Percentiles rank a stretch among this genome's conserved stretches.
Conservation (phyloP, 2,113 vertebrate species). For the Otis tarda region DNA sequence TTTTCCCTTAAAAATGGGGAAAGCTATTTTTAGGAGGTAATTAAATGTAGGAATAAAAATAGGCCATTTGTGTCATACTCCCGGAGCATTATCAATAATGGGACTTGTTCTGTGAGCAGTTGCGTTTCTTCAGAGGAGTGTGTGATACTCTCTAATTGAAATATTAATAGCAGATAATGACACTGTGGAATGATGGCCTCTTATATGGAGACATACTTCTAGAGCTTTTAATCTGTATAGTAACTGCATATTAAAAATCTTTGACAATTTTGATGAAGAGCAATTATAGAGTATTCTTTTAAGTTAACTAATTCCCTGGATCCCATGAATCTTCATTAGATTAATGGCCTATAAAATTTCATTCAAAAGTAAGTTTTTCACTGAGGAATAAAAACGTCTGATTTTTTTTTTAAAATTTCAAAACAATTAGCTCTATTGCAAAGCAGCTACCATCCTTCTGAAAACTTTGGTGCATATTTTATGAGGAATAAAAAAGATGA, state of each 20-base stretch:
- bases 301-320: neutral
- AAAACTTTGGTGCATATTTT: neutral
- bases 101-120: neutral
- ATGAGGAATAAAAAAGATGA: neutral
- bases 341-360: neutral
- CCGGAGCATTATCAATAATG: neutral
- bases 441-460: neutral
- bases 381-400: neutral
- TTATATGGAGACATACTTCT: neutral
- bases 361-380: neutral
- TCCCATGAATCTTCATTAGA: neutral
- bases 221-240: constrained; percentile 37
- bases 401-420: neutral
- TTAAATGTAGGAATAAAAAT: neutral
- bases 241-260: constrained; percentile 41
- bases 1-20: neutral
- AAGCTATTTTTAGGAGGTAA: neutral
- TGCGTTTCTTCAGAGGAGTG: neutral
- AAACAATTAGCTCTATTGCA: neutral
- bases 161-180: constrained; percentile 50
- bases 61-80: neutral
- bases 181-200: neutral
- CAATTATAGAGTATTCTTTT: constrained; percentile 8
- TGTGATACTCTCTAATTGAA: constrained; percentile 21
- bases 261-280: constrained; percentile 16